Percentiles rank a stretch among this genome's conserved stretches.
These are phyloP conservation scores for Tryphoninae sp. DNA, from an alignment of 2,888 invertebrate genomes.

Conservation along the genomic window DNA sequence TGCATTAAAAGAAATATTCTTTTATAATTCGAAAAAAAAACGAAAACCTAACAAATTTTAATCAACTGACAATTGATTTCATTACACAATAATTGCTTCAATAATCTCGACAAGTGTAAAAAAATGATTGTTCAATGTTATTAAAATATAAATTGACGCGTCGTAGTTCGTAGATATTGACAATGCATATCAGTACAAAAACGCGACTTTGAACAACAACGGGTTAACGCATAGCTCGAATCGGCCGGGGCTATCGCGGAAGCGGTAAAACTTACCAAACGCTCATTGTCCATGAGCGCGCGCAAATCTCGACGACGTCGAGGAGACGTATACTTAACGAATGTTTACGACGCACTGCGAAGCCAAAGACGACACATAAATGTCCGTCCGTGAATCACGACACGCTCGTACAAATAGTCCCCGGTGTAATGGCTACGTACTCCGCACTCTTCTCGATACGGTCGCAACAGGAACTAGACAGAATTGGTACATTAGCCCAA, in stretches of 20 bases:
- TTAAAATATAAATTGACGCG: background rate
- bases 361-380: constrained; percentile 19
- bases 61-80: background rate
- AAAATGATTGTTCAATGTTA: background rate
- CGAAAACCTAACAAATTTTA: background rate
- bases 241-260: background rate
- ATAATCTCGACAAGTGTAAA: background rate
- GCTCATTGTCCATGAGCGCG: constrained; percentile 33
- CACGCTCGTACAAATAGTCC: background rate
- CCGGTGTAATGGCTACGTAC: background rate
- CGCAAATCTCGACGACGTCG: background rate
- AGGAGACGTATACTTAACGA: constrained; percentile 20
- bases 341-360: constrained; percentile 33
- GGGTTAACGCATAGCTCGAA: background rate
- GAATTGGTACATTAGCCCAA: constrained; percentile 7
- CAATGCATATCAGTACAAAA: background rate
- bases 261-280: constrained; percentile 34
- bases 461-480: constrained; percentile 8
- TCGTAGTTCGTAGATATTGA: background rate
- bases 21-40: background rate
- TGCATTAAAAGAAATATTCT: background rate
- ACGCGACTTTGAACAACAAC: background rate
- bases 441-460: background rate
- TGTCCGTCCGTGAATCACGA: constrained; percentile 22
- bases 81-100: background rate